phyloP scores from a whole-genome alignment of 2,888 invertebrate species.

The Zhuqinia jingwanae region DNA sequence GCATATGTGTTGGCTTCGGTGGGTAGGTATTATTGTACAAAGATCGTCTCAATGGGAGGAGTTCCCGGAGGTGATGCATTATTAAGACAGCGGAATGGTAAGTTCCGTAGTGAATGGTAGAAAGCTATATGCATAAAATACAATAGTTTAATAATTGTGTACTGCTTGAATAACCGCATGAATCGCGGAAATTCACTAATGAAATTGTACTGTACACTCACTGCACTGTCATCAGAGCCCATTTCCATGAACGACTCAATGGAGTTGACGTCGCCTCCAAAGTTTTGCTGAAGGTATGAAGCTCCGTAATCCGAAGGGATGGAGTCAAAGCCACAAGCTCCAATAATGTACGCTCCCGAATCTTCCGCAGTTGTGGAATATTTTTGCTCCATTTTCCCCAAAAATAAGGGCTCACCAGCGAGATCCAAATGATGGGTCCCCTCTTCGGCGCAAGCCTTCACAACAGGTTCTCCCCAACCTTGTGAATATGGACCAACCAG shows the following conservation, averaged over 20 bases:
- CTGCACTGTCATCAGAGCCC: constrained; percentile 75
- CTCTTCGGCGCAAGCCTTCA: constrained; percentile 91
- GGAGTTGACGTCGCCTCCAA: constrained; percentile 89
- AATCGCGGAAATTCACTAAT: no score
- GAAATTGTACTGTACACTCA: no score
- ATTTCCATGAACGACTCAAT: constrained; percentile 85
- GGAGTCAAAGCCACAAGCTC: constrained; percentile 96
- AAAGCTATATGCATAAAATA: no score
- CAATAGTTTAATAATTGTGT: no score
- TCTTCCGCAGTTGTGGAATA: constrained; percentile 89
- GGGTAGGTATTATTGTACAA: no score
- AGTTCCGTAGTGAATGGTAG: no score
- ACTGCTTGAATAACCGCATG: no score
- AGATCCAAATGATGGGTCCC: constrained; percentile 95
- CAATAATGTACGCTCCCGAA: constrained; percentile 88
- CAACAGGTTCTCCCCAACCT: constrained; percentile 94
- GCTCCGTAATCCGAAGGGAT: constrained; percentile 95
- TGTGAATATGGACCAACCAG: constrained; percentile 96
- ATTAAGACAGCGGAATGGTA: no score
- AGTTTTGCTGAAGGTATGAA: constrained; percentile 88
- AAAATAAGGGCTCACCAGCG: constrained; percentile 82
- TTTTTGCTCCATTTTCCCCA: constrained; percentile 91
- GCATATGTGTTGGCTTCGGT: no score
- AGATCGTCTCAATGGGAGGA: no score
- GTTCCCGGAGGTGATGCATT: no score